Evolutionary conservation across 2,888 invertebrate genomes (phyloP).

Genomic region (Pyralis farinalis): DNA sequence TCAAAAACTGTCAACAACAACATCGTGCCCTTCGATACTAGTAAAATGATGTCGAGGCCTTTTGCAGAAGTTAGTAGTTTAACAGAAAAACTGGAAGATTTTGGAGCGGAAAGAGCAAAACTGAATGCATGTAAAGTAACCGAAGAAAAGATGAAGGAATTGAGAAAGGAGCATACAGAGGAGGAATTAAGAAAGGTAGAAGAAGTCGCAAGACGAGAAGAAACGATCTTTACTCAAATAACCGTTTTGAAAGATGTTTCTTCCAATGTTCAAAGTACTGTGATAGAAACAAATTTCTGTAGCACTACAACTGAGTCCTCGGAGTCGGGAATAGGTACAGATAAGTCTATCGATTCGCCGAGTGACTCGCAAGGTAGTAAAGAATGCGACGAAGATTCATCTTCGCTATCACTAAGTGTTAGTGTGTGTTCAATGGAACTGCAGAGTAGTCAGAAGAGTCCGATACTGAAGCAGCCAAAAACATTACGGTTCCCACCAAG

Average conservation of each 20-base stretch:
- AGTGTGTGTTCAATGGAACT: constrained; percentile 63
- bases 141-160: constrained; percentile 24
- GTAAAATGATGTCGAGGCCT: constrained; percentile 60
- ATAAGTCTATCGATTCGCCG: constrained; percentile 73
- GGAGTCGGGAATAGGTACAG: constrained; percentile 72
- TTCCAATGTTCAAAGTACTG: constrained; percentile 64
- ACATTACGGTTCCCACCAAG: constrained; percentile 89
- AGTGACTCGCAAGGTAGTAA: constrained; percentile 71
- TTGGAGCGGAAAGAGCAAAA: constrained; percentile 33
- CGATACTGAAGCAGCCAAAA: constrained; percentile 90
- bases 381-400: constrained; percentile 73
- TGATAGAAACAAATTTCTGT: constrained; percentile 70
- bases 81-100: constrained; percentile 53
- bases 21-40: constrained; percentile 58
- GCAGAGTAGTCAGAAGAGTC: constrained; percentile 82
- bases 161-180: constrained; percentile 31
- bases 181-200: constrained; percentile 54
- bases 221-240: constrained; percentile 70
- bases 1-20: constrained; percentile 75
- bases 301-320: constrained; percentile 63
- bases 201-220: constrained; percentile 63
- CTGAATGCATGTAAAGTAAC: constrained; percentile 20
- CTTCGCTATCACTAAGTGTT: constrained; percentile 63
- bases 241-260: constrained; percentile 71
- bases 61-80: constrained; percentile 66